These are phyloP conservation scores for Helarctos malayanus DNA, from an alignment of 2,797 vertebrate genomes.

Conservation along the genomic window DNA sequence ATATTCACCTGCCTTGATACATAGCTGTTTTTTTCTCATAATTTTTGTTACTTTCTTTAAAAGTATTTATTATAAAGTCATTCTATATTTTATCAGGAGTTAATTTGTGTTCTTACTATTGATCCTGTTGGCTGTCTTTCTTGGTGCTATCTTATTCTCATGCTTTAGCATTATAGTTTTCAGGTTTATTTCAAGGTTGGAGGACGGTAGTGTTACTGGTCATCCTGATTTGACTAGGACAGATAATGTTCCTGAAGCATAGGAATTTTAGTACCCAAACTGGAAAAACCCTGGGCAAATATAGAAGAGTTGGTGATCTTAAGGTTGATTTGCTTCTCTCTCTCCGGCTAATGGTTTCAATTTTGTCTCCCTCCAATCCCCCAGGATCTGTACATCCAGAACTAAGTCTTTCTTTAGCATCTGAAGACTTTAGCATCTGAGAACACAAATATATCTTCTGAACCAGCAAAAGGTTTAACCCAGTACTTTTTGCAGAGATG, in stretches of 20 bases:
- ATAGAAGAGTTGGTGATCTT: background rate
- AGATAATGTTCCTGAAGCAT: background rate
- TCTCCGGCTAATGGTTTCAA: background rate
- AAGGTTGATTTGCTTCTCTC: background rate
- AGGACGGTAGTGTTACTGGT: background rate
- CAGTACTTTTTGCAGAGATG: background rate
- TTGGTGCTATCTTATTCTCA: background rate
- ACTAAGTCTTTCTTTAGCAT: background rate
- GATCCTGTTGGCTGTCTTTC: background rate
- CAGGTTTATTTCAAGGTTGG: background rate
- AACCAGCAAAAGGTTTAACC: background rate
- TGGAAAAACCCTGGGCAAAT: background rate
- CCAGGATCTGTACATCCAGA: background rate
- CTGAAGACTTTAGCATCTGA: background rate
- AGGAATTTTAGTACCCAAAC: background rate
- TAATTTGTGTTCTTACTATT: background rate
- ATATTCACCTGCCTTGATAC: background rate
- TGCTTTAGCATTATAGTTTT: background rate
- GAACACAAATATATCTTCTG: background rate
- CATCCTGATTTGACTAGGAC: background rate
- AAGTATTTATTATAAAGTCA: background rate
- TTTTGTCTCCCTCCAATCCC: background rate
- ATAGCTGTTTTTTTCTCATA: background rate
- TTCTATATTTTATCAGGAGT: constrained; percentile 23
- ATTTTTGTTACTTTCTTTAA: background rate